These are phyloP conservation scores for Murina feae DNA, from an alignment of 2,113 vertebrate genomes.

Conservation along the genomic window DNA sequence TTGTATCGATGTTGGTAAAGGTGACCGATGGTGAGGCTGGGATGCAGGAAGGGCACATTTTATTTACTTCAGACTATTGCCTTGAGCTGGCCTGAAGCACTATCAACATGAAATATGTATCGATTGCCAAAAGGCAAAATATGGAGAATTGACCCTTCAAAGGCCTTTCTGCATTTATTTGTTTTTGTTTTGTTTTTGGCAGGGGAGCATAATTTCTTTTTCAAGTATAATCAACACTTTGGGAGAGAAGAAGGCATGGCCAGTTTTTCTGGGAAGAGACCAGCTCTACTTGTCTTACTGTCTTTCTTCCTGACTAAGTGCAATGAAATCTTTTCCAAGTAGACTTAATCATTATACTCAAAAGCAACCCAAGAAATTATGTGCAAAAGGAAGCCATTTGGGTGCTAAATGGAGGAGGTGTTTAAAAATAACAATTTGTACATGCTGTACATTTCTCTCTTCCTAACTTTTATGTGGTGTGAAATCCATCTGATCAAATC, in stretches of 20 bases:
- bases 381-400: conserved; percentile 8
- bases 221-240: neutral
- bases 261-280: neutral
- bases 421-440: conserved; percentile 44
- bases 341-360: conserved; percentile 22
- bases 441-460: neutral
- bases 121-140: neutral
- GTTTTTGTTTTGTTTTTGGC: neutral
- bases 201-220: neutral
- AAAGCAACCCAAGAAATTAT: conserved; percentile 21
- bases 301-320: neutral
- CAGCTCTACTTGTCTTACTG: neutral
- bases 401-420: neutral
- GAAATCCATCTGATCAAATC: conserved; percentile 46
- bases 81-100: neutral
- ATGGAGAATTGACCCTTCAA: conserved; percentile 27
- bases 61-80: neutral
- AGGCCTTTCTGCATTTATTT: neutral
- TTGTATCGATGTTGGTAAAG: too few relatives aligned
- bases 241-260: neutral
- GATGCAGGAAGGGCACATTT: neutral
- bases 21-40: neutral
- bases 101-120: neutral
- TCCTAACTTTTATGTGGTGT: conserved; percentile 48
- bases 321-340: neutral